These are phyloP conservation scores for Rallus crepitans DNA, from an alignment of 2,797 vertebrate species.

Conservation along the genomic window DNA sequence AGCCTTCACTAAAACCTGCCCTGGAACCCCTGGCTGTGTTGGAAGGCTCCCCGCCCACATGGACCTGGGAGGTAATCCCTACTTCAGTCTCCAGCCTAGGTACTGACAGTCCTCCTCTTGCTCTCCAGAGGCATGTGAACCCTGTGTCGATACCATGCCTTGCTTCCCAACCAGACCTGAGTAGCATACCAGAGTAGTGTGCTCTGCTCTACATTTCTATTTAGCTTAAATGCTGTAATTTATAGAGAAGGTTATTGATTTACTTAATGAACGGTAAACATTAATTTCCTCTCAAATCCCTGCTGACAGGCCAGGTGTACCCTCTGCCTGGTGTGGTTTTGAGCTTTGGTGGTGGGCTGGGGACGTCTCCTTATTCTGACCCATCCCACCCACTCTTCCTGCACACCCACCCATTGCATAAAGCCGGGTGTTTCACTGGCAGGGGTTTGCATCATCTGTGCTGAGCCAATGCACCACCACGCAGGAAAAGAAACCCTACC, in stretches of 20 bases:
- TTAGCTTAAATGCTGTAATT: neutral
- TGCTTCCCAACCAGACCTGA: neutral
- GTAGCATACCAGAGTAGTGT: neutral
- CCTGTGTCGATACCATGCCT: fast-evolving
- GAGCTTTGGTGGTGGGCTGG: neutral
- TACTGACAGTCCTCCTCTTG: fast-evolving
- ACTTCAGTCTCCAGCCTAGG: neutral
- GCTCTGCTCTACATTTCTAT: neutral
- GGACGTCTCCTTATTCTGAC: neutral
- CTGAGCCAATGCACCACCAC: neutral
- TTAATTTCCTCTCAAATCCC: neutral
- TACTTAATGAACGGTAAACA: neutral
- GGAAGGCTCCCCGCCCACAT: neutral
- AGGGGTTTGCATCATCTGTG: neutral
- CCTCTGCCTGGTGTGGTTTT: neutral
- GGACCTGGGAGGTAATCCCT: neutral
- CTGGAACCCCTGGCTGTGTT: neutral
- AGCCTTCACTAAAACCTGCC: neutral
- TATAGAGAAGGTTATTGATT: neutral
- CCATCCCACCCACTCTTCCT: neutral
- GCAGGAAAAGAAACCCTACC: neutral
- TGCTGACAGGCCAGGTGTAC: neutral
- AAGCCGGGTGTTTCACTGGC: neutral
- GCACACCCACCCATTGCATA: fast-evolving
- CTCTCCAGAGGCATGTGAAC: neutral